Evolutionary conservation across 2,113 vertebrate genomes (phyloP).

Genomic region (Muscicapa adusta): DNA sequence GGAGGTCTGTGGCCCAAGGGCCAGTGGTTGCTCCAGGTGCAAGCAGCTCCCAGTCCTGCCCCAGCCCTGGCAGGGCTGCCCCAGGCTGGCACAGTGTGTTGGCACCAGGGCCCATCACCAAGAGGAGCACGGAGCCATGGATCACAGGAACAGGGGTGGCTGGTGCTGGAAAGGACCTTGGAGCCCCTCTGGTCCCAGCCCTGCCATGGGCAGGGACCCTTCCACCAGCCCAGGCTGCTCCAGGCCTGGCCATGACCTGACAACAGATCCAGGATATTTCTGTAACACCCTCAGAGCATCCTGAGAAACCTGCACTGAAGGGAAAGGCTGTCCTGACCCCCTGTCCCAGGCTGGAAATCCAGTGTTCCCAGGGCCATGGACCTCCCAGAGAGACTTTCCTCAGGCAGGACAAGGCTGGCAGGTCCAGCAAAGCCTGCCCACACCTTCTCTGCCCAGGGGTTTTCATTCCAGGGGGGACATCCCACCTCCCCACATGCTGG

Average conservation of each 20-base stretch:
- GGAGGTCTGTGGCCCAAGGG: not conserved
- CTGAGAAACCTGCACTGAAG: not conserved
- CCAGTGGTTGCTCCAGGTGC: not conserved
- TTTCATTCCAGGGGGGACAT: fast-evolving
- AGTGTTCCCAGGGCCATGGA: fast-evolving
- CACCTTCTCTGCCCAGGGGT: fast-evolving
- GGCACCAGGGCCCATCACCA: not conserved
- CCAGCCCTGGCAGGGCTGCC: not conserved
- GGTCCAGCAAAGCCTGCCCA: not conserved
- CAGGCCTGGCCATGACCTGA: not conserved
- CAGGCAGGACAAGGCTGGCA: not conserved
- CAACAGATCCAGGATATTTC: fast-evolving
- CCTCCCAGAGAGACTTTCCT: not conserved
- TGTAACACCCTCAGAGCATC: not conserved
- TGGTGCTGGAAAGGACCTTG: not conserved
- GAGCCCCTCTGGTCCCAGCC: not conserved
- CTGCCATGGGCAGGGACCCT: not conserved
- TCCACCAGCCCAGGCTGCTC: not conserved
- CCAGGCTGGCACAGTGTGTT: not conserved
- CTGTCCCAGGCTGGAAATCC: not conserved
- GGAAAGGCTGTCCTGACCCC: not conserved
- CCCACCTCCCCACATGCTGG: fast-evolving
- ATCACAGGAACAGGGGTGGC: not conserved
- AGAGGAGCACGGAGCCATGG: not conserved
- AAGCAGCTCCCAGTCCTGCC: not conserved